phyloP scores from a whole-genome alignment of 2,888 invertebrate species.

The Campaea margaritaria region DNA sequence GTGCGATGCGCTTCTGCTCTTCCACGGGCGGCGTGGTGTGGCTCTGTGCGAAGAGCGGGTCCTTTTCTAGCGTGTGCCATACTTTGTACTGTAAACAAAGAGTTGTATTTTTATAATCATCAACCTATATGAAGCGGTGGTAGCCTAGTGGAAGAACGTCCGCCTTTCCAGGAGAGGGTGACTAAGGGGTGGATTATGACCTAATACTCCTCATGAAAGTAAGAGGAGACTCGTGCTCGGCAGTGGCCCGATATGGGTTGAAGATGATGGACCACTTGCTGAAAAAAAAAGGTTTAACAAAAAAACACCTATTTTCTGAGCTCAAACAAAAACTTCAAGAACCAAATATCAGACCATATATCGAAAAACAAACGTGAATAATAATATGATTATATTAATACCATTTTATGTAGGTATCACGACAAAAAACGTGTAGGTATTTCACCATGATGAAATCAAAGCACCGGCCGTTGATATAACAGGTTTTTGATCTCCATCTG shows the following conservation, averaged over 20 bases:
- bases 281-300: no score
- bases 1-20: constrained; percentile 89
- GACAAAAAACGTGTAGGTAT: constrained; percentile 3
- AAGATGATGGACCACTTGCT: no score
- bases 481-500: constrained; percentile 11
- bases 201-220: no score
- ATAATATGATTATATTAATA: neutral
- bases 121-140: no score
- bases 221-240: no score
- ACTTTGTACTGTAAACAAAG: constrained; percentile 87
- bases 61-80: constrained; percentile 91
- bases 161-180: no score
- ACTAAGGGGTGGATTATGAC: no score
- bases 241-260: no score
- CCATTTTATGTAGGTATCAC: neutral
- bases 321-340: no score
- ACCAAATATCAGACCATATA: no score
- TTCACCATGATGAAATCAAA: constrained; percentile 10
- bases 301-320: no score
- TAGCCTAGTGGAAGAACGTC: no score
- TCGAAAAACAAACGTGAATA: neutral
- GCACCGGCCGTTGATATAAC: constrained; percentile 13
- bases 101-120: neutral
- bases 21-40: constrained; percentile 87
- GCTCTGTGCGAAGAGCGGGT: constrained; percentile 90